Evolutionary conservation across 2,113 vertebrate genomes (phyloP), one percentile per base, ranked within the genome.

Genomic region (Cyprinodon brontotheroides): DNA sequence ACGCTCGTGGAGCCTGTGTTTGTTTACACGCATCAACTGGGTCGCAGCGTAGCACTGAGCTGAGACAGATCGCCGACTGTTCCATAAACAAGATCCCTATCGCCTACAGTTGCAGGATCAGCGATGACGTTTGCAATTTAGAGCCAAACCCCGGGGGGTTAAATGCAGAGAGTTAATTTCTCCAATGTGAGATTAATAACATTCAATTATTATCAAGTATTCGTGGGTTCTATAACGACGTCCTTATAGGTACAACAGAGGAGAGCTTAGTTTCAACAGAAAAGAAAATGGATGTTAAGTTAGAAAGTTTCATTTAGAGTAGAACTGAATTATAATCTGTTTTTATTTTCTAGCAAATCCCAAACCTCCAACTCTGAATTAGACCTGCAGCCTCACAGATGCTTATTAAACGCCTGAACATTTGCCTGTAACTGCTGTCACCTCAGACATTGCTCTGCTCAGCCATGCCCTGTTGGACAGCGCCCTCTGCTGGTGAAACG

Each of bases 401-500:
- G 6, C 29, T 29, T 29, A 14, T 9, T 37, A n/a, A 69, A 69
- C 40, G 41, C 11, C 20, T 37, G 4, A 61, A 45, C 14, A 36
- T 39, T 43, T 13, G 13, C 20, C 65, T 17, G 14, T 20, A 61
- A 8, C 15, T 77, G 14, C 10, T 15, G 61, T 71, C 43, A 37
- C 7, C 9, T 9, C 12, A 3, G 2, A 53, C 4, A 10, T 20
- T 43, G 11, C 38, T 36, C 7, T 8, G 6, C 60, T 61, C 1
- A 36, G 11, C 36, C 9, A 57, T 75, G 20, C 59, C 60, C 74
- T 82, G 84, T 84, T 71, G 71, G 62, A 90, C 41, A 87, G 86
- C 89, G 3, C 93, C 91, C 83, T 90, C 93, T 89, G 75, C 77
- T 93, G 93, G 90, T 61, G 3, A 72, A 80, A 74, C 41, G 3